Evolutionary conservation across 2,113 vertebrate genomes (phyloP).

Genomic region (Nycticorax nycticorax): DNA sequence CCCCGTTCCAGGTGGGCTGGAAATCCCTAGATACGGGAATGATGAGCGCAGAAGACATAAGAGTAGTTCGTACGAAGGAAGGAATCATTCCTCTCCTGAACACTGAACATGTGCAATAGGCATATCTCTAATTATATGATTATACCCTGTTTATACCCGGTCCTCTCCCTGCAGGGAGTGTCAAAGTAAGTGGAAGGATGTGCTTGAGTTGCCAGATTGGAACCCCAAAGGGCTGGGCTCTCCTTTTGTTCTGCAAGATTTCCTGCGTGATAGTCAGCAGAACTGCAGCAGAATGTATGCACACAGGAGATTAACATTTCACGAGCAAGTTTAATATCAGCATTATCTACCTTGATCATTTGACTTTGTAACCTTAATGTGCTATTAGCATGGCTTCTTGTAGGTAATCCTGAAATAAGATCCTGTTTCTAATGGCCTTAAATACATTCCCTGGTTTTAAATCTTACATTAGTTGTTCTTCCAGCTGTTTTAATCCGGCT

Average conservation of each 20-base stretch:
- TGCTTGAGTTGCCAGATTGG: neutral
- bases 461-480: neutral
- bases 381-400: neutral
- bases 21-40: neutral
- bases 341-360: neutral
- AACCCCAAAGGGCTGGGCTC: neutral
- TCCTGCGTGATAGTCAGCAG: neutral
- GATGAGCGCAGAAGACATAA: neutral
- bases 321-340: neutral
- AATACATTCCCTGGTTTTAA: neutral
- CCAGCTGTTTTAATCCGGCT: neutral
- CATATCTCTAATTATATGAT: neutral
- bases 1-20: neutral
- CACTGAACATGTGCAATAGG: neutral
- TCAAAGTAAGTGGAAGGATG: neutral
- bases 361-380: neutral
- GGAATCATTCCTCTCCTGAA: neutral
- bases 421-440: neutral
- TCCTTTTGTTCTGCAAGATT: neutral
- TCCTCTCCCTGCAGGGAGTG: neutral
- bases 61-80: neutral
- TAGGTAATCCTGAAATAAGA: slow-evolving; percentile 1
- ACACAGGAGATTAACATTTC: neutral
- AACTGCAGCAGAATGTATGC: neutral
- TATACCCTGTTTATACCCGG: neutral